These are phyloP conservation scores for Hemicordylus capensis DNA, from an alignment of 2,113 vertebrate species.

Conservation along the genomic window DNA sequence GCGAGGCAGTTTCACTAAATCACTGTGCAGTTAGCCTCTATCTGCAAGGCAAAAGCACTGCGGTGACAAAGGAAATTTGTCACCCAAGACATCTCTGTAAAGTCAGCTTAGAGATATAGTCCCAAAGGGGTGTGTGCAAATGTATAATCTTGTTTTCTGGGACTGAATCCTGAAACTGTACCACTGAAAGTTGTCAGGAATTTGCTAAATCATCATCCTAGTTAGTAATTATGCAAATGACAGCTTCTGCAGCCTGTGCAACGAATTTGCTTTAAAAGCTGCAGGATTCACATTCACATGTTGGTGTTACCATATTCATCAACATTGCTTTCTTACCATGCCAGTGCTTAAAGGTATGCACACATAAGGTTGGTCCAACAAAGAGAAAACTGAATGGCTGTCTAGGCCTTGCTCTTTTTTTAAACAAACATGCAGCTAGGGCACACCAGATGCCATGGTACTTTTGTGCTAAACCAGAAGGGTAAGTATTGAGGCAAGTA, in stretches of 20 bases:
- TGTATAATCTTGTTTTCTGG: not conserved
- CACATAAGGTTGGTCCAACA: not conserved
- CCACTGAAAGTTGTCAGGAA: constrained; percentile 16
- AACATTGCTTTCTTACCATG: not conserved
- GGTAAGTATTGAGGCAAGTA: not conserved
- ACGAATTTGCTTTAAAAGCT: constrained; percentile 15
- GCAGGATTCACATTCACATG: not conserved
- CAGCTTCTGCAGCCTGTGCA: constrained; percentile 32
- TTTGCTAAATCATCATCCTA: constrained; percentile 42
- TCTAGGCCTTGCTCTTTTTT: not conserved
- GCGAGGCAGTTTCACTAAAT: constrained; percentile 32
- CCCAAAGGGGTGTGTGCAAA: not conserved
- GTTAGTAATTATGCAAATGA: constrained; percentile 48
- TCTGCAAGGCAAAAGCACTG: constrained; percentile 15
- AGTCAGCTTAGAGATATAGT: constrained; percentile 8
- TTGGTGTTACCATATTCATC: not conserved
- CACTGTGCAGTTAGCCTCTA: constrained; percentile 31
- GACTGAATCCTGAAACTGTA: constrained; percentile 27
- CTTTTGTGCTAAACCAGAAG: not conserved
- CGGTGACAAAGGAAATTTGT: constrained; percentile 2
- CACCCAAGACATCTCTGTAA: not conserved
- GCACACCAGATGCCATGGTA: not conserved
- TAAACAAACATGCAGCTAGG: not conserved
- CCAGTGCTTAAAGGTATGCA: not conserved
- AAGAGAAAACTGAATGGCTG: not conserved